Evolutionary conservation across 2,797 vertebrate species (phyloP), one percentile per base, ranked within the genome.

Genomic region (Ciconia nigra): DNA sequence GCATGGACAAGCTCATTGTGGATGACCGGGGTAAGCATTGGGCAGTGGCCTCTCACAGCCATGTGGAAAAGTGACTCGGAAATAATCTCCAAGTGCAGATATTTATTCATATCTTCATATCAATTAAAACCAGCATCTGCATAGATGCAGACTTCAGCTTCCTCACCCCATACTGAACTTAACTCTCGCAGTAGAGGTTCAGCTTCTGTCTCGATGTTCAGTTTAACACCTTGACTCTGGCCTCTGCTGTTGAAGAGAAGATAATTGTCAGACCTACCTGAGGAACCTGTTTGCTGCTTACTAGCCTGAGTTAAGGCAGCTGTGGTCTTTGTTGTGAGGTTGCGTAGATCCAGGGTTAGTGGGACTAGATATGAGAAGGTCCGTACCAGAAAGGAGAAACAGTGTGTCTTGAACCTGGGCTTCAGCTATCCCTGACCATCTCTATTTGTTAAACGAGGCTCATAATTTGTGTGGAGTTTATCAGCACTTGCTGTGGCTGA

Each of bases 1-100:
- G 99, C 81, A 99, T 99, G 99, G 99, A 99, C 98, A 99, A 99
- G 89, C 99, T 99, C 87, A 99, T 99, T 55, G 99, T 99, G 73
- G 99, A 99, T 29, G 96, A 98, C 77, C 98, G 98, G 21, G 94
- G 94, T 95, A 65, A 76, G n/a, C 21, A 1, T 52, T 42, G 46
- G 15, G 33, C 58, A 33, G 26, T 41, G 16, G 5, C 33, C 12
- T 55, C 15, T 9, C 8, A 5, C 31, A 71, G 37, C 35, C 2
- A 0, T 1, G 3, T 39, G 4, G 25, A 62, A 41, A 17, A 31
- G 33, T 7, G 17, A 2, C 58, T 66, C 0, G 1, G 54, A n/a
- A 52, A 26, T 28, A 10, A 8, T 7, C 10, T 72, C 25, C 28
- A 8, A 28, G 55, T 2, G 39, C 10, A 7, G n/a, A 0, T 16